Conservation (phyloP, 2,888 invertebrate species). For the Epistrophe grossulariae region DNA sequence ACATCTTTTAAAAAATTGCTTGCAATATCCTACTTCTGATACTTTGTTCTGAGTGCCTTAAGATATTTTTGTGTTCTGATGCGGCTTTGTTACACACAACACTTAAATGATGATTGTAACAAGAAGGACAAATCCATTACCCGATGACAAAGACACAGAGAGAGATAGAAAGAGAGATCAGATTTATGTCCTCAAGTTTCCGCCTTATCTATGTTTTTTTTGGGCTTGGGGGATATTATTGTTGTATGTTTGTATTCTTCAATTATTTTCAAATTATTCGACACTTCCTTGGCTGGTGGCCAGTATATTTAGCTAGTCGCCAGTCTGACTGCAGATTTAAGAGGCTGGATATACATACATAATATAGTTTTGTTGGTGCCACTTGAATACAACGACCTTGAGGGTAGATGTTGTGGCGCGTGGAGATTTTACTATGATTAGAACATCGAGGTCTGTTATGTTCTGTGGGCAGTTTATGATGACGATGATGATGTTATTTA, state of each 20-base stretch:
- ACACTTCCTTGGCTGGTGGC: constrained; percentile 63
- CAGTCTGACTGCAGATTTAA: constrained; percentile 33
- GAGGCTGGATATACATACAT: background rate
- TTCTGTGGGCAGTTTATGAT: constrained; percentile 22
- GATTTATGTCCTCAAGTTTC: constrained; percentile 69
- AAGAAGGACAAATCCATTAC: constrained; percentile 51
- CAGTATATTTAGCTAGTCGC: constrained; percentile 50
- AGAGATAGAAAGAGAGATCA: constrained; percentile 33
- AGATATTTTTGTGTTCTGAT: constrained; percentile 48
- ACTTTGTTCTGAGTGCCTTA: constrained; percentile 45
- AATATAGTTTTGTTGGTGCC: constrained; percentile 1
- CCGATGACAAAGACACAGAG: too few species aligned
- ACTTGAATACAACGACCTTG: constrained; percentile 32
- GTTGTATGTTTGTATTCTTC: constrained; percentile 34
- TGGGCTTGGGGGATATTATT: constrained; percentile 8
- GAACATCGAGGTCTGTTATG: background rate
- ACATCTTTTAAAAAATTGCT: constrained; percentile 14
- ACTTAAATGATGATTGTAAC: constrained; percentile 5
- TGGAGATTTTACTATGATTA: constrained; percentile 24
- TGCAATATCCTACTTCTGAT: constrained; percentile 12
- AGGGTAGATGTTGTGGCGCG: constrained; percentile 28
- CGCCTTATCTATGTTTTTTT: constrained; percentile 66
- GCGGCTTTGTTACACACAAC: constrained; percentile 50
- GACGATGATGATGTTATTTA: constrained; percentile 20
- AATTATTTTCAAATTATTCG: constrained; percentile 69